These are phyloP conservation scores for Cerceris ruficornis DNA, from an alignment of 2,888 invertebrate genomes.

Conservation along the genomic window DNA sequence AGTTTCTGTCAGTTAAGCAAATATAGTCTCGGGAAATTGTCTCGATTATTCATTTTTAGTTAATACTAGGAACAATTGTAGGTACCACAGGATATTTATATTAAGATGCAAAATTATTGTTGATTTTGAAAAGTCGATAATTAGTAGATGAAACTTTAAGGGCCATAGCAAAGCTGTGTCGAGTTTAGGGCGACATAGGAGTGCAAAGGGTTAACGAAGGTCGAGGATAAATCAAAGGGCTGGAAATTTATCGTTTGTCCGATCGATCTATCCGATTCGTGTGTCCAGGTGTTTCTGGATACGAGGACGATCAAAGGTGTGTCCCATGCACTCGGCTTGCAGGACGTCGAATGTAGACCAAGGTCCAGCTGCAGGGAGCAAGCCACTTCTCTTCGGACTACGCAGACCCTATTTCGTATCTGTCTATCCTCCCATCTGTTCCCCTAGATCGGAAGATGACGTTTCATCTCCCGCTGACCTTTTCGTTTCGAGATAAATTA, in stretches of 20 bases:
- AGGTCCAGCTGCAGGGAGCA: conserved; percentile 62
- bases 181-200: too few species aligned
- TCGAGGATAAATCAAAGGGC: background rate
- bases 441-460: conserved; percentile 49
- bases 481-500: conserved; percentile 25
- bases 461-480: conserved; percentile 45
- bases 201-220: background rate
- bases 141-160: too few species aligned
- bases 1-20: too few species aligned
- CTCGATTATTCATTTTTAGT: too few species aligned
- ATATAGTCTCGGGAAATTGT: too few species aligned
- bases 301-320: conserved; percentile 58
- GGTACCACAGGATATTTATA: too few species aligned
- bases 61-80: too few species aligned
- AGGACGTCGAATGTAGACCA: conserved; percentile 53
- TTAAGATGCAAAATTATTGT: too few species aligned
- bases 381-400: conserved; percentile 20
- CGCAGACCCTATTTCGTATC: conserved; percentile 27
- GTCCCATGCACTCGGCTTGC: conserved; percentile 48
- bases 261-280: conserved; percentile 32
- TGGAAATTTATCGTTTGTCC: conserved; percentile 4
- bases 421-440: conserved; percentile 57
- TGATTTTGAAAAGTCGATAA: too few species aligned
- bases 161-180: too few species aligned
- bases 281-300: conserved; percentile 57